Evolutionary conservation across 2,797 vertebrate species (phyloP).

Genomic region (Salarias fasciatus): DNA sequence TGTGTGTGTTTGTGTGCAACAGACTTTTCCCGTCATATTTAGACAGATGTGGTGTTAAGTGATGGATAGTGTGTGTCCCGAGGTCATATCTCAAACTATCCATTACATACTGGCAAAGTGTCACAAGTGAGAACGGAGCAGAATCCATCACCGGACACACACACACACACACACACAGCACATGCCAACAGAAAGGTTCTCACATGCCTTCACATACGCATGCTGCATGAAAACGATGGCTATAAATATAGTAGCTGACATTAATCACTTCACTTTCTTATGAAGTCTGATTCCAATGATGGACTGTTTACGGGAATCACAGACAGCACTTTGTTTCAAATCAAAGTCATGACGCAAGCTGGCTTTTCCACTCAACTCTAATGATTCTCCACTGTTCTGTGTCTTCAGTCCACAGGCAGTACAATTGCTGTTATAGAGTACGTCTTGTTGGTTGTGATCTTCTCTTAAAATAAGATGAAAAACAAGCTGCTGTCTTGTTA

Average conservation of each 20-base stretch:
- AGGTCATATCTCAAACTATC: slow-evolving; percentile 50
- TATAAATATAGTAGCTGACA: not conserved
- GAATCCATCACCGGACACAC: slow-evolving; percentile 34
- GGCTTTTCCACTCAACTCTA: no score
- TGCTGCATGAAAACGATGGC: slow-evolving; percentile 1
- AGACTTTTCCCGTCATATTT: slow-evolving; percentile 3
- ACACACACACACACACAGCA: not conserved
- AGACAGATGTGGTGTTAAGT: slow-evolving; percentile 34
- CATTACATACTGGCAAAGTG: slow-evolving; percentile 20
- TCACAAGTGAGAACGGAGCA: slow-evolving; percentile 25
- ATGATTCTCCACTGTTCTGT: no score
- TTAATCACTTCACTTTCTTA: no score
- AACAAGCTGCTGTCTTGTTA: no score
- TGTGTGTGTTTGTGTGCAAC: not conserved
- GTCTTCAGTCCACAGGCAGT: no score
- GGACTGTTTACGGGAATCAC: no score
- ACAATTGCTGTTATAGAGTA: no score
- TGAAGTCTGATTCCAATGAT: no score
- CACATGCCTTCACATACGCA: not conserved
- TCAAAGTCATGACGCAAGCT: no score
- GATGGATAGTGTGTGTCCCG: slow-evolving; percentile 46
- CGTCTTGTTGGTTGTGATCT: not conserved
- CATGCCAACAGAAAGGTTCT: slow-evolving; percentile 1
- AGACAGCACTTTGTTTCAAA: no score
- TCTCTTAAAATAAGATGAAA: no score